Base-by-base conservation (phyloP, 2,888 invertebrate species). In the Adela reaumurella region DNA sequence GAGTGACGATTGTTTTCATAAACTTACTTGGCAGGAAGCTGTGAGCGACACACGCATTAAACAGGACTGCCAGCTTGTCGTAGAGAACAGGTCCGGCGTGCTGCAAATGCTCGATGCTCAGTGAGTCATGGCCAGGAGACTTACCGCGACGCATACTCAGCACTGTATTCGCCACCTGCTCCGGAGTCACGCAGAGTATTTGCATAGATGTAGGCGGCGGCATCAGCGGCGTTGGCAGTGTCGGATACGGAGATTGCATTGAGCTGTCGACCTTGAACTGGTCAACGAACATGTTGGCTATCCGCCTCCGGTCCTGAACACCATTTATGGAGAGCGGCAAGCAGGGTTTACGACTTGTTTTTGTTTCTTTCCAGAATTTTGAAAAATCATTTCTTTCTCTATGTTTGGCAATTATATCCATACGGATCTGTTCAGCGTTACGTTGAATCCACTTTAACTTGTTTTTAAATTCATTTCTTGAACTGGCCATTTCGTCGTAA, bases 1-100 rank as follows among this genome's bases (percentile, higher is more conserved):
- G 51, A 1, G 52, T 47, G 1, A 54, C 52, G 1, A 51, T 16
- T 1, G 53, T 52, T 17, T 43, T 51, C 52, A 54, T 52, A 6
- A 52, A 17, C 1, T 29, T 42, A 4, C 8, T 11, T 1, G 52
- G 51, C 10, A 54, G 19, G 19, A 47, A 51, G 2, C 3, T 14
- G 11, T 48, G 16, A 8, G 24, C 46, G 11, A 49, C 10, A 46
- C 49, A 50, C 4, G 24, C 24, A 8, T 24, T 24, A 8, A 24
- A 24, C 24, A 24, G 24, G 24, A 8, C 4, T 4, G 24, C 24
- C 24, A 24, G 8, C 24, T 8, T 8, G 8, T 24, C 24, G 24
- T 24, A 8, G 24, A 24, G 24, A 24, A 24, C 5, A 24, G 24
- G 24, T 24, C 24, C 24, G 8, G 24, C 24, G 24, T 6, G 8